These are phyloP conservation scores for Calosoma granatense DNA, from an alignment of 1,140 invertebrate genomes.

Conservation along the genomic window DNA sequence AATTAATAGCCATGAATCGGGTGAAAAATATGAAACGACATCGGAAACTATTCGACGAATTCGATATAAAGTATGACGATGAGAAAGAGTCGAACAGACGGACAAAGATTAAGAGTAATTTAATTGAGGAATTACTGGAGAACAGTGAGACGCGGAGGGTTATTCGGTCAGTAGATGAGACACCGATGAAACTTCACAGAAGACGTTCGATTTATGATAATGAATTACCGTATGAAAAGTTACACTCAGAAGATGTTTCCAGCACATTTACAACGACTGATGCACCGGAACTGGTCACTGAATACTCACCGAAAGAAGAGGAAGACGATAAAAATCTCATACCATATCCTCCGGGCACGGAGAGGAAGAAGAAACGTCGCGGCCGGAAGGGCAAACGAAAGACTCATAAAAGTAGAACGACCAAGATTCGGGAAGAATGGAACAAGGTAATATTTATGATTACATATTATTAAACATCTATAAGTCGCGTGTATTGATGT, in stretches of 20 bases:
- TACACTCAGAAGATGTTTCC: neutral
- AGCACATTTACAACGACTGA: neutral
- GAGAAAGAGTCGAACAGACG: neutral
- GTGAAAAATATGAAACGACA: neutral
- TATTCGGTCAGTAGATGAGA: neutral
- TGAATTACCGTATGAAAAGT: neutral
- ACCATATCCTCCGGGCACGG: neutral
- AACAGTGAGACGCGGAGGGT: neutral
- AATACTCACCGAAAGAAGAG: neutral
- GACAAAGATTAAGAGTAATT: neutral
- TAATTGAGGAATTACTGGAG: neutral
- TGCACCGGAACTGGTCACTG: neutral
- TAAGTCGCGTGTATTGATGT: too few relatives aligned
- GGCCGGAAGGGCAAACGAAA: neutral
- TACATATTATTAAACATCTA: too few relatives aligned
- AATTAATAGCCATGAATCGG: neutral
- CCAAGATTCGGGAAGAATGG: neutral
- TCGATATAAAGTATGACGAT: neutral
- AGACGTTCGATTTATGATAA: neutral
- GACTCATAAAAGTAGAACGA: neutral
- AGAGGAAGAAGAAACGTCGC: neutral
- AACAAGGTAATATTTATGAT: neutral
- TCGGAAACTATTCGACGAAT: neutral
- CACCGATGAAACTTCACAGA: neutral
- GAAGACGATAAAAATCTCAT: slow-evolving; percentile 4